phyloP scores from a whole-genome alignment of 2,797 vertebrate genomes.

The Silurus lanzhouensis region DNA sequence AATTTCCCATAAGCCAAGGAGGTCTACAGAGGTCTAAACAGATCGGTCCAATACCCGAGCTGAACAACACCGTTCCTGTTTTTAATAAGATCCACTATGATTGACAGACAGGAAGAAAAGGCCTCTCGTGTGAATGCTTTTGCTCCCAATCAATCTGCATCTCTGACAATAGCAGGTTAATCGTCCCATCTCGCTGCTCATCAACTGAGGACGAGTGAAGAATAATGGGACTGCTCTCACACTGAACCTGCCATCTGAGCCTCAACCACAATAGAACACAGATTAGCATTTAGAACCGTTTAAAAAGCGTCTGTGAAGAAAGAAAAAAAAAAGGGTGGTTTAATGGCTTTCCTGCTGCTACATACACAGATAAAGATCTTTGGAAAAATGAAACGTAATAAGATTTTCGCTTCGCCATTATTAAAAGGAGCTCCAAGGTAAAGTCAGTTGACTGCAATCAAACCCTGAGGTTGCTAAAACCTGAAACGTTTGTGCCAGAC shows the following conservation, averaged over 20 bases:
- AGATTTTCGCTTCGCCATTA: neutral
- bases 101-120: neutral
- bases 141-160: slow-evolving; percentile 15
- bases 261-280: slow-evolving; percentile 17
- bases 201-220: slow-evolving; percentile 27
- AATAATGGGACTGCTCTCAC: slow-evolving; percentile 33
- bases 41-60: neutral
- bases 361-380: slow-evolving; percentile 16
- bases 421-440: neutral
- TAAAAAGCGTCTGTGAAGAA: slow-evolving; percentile 15
- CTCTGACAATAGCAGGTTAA: slow-evolving; percentile 38
- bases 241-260: slow-evolving; percentile 47
- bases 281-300: slow-evolving; percentile 48
- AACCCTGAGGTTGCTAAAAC: neutral
- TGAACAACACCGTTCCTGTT: neutral
- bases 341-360: slow-evolving; percentile 29
- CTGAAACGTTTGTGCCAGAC: neutral
- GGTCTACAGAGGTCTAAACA: neutral
- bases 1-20: neutral
- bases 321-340: slow-evolving; percentile 6
- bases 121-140: slow-evolving; percentile 6
- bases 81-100: neutral
- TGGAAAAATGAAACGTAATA: neutral
- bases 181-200: slow-evolving; percentile 17
- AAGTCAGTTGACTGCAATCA: neutral